These are phyloP conservation scores for Isoperla grammatica DNA, from an alignment of 2,888 invertebrate genomes.

Conservation along the genomic window DNA sequence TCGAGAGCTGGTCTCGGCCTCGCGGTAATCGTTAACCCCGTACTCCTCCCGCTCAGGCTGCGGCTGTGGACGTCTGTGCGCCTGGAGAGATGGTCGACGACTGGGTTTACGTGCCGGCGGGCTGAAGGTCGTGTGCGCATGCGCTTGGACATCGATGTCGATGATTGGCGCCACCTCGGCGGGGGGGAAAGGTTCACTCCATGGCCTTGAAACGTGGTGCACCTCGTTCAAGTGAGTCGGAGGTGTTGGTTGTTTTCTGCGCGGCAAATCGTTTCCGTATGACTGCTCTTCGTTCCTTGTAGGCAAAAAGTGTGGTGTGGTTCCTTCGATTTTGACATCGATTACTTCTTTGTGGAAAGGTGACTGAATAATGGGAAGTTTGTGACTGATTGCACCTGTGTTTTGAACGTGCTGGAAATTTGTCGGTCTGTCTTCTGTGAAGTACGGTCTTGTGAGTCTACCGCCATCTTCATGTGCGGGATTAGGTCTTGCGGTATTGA, in stretches of 20 bases:
- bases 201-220: background rate
- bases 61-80: background rate
- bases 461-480: conserved; percentile 10
- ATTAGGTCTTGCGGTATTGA: background rate
- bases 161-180: background rate
- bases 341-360: background rate
- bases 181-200: conserved; percentile 2
- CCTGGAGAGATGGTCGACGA: background rate
- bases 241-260: no score
- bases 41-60: background rate
- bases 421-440: conserved; percentile 1
- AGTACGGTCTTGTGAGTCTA: conserved; percentile 13
- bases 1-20: background rate
- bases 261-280: background rate
- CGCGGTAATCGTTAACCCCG: background rate
- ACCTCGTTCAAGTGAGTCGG: conserved; percentile 6
- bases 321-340: background rate
- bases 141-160: background rate
- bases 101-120: background rate
- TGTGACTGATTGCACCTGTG: background rate
- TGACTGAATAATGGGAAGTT: background rate
- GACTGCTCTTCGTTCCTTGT: background rate
- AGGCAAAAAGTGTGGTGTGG: background rate
- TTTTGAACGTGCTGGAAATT: background rate
- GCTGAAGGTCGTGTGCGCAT: no score